phyloP scores from a whole-genome alignment of 1,140 invertebrate genomes.

The Drosophila setifemur region DNA sequence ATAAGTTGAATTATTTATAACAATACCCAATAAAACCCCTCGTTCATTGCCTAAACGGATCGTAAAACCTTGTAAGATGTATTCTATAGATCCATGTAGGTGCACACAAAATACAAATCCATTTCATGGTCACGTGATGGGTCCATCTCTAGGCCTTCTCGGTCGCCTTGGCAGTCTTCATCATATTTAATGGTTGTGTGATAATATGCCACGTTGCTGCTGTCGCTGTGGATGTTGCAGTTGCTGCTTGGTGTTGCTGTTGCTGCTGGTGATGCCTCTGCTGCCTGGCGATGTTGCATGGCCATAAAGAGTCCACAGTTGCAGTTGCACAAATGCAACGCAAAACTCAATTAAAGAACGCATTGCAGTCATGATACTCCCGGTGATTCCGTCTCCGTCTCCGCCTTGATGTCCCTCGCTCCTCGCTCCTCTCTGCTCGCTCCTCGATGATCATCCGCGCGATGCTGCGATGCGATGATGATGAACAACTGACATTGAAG shows the following conservation, averaged over 20 bases:
- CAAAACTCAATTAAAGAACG: conserved; percentile 81
- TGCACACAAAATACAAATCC: too few relatives aligned
- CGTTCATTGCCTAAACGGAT: too few relatives aligned
- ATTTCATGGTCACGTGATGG: conserved; percentile 8
- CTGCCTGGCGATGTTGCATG: conserved; percentile 34
- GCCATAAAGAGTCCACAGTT: conserved; percentile 63
- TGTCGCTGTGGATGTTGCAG: conserved; percentile 12
- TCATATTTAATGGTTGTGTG: conserved; percentile 81
- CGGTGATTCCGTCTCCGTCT: too few relatives aligned
- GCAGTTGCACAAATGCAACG: conserved; percentile 65
- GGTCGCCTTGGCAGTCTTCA: conserved; percentile 70
- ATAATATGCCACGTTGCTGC: conserved; percentile 77
- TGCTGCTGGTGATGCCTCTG: conserved; percentile 37
- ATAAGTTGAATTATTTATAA: too few relatives aligned
- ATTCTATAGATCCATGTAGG: too few relatives aligned
- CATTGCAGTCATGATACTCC: conserved; percentile 72
- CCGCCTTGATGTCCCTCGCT: background rate
- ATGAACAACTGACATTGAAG: conserved; percentile 79
- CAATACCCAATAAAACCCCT: too few relatives aligned
- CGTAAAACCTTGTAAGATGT: too few relatives aligned
- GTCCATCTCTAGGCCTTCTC: conserved; percentile 29
- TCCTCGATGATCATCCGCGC: conserved; percentile 23
- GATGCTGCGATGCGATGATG: conserved; percentile 51
- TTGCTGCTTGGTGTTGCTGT: conserved; percentile 8
- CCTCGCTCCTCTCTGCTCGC: background rate